phyloP scores from a whole-genome alignment of 2,113 vertebrate species.

The Eudorcas thomsonii region DNA sequence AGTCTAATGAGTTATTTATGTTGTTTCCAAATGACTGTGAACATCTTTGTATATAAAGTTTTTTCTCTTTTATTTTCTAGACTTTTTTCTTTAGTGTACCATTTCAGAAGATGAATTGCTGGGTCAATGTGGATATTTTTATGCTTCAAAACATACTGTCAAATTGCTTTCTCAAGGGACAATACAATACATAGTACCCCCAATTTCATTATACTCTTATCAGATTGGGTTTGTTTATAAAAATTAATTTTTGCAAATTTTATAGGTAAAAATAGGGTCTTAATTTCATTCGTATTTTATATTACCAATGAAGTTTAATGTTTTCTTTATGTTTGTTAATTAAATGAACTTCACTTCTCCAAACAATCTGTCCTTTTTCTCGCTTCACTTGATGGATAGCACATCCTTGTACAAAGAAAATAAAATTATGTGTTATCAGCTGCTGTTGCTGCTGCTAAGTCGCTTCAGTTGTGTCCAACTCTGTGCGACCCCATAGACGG shows the following conservation, averaged over 20 bases:
- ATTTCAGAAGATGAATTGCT: conserved; percentile 40
- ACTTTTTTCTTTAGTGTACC: neutral
- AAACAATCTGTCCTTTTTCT: neutral
- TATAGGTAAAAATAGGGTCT: neutral
- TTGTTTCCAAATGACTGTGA: neutral
- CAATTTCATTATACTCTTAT: neutral
- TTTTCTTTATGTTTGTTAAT: conserved; percentile 29
- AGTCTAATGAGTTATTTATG: conserved; percentile 14
- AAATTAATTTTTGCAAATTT: conserved; percentile 30
- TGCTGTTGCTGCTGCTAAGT: too few species aligned
- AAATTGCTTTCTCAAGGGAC: conserved; percentile 29
- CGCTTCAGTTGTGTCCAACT: too few species aligned
- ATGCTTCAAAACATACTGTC: conserved; percentile 32
- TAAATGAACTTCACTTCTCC: neutral
- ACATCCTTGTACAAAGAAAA: conserved; percentile 36
- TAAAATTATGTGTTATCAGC: neutral
- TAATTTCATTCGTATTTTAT: conserved; percentile 39
- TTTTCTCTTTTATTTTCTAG: conserved; percentile 14
- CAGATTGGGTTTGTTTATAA: neutral
- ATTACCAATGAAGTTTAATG: neutral
- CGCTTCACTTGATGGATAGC: neutral
- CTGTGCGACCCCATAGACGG: too few species aligned
- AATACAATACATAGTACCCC: neutral
- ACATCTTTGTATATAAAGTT: neutral
- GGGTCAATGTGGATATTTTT: conserved; percentile 46